Base-by-base conservation (phyloP, 2,113 vertebrate species). In the Tonatia bakeri region DNA sequence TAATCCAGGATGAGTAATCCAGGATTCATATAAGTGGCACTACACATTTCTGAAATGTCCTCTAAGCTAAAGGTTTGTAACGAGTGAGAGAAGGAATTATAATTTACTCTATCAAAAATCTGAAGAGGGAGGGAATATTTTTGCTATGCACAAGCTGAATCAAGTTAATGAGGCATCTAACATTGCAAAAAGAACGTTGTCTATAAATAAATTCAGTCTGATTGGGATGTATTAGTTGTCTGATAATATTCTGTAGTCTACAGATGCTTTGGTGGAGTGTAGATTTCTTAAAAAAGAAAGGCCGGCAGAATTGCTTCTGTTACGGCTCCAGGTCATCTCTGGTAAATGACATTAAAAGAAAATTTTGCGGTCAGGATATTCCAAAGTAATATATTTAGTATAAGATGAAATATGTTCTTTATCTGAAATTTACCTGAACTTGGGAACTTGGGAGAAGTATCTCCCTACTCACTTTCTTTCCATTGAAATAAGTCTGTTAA, bases 101-200 rank as follows among this genome's bases (percentile, higher is more conserved):
- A 98, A 98, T 99, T 98, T 98, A 96, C 96, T 97, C 98, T 98
- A 98, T 98, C 97, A 98, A 98, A 98, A 99, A 98, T 98, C 97
- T 98, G 98, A 98, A 98, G 98, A 98, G 98, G 98, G 98, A 98
- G 98, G 98, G 98, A 98, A 98, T 98, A 98, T 99, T 98, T 99
- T 98, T 98, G 98, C 98, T 98, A 98, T 98, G 98, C 98, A 98
- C 98, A 98, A 98, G 98, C 98, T 99, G 98, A 99, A 99, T 99
- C 98, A 99, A 99, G 98, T 99, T 99, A 99, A 99, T 99, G 98
- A 99, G 98, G 98, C 98, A 98, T 98, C 98, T 98, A 98, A 98
- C 98, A 98, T 97, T 98, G 98, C 98, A 72, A 98, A 99, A 98
- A 98, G 98, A 99, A 98, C 87, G 97, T 98, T 98, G 98, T 98